These are phyloP conservation scores for Harpagifer antarcticus DNA, from an alignment of 2,797 vertebrate species.

Conservation along the genomic window DNA sequence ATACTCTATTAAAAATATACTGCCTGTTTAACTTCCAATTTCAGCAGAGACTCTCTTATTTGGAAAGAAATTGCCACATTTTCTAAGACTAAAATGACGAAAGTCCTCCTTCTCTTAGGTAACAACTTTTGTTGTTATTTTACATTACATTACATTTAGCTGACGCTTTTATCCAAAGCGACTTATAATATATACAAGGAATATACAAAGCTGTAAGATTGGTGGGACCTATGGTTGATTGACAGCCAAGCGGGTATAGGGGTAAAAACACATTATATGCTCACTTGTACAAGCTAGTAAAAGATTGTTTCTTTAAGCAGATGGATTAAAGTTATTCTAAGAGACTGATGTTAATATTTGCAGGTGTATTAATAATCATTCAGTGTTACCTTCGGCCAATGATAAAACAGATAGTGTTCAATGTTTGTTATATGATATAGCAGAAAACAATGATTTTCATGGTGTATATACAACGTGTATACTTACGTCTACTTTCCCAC, in stretches of 20 bases:
- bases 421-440: too few relatives aligned
- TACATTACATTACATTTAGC: too few relatives aligned
- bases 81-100: conserved; percentile 4
- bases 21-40: conserved; percentile 42
- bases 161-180: too few relatives aligned
- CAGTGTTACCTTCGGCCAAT: neutral
- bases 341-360: neutral
- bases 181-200: neutral
- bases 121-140: conserved; percentile 4
- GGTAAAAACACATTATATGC: neutral
- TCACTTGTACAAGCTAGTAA: neutral
- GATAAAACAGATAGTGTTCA: neutral
- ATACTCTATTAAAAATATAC: conserved; percentile 69
- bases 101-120: neutral
- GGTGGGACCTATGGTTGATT: neutral
- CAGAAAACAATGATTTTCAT: too few relatives aligned
- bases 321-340: neutral
- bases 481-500: too few relatives aligned
- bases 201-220: neutral
- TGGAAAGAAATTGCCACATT: conserved; percentile 9
- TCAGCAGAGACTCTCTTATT: conserved; percentile 35
- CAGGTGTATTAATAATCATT: neutral
- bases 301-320: neutral
- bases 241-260: neutral
- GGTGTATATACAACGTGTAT: too few relatives aligned